Conservation (phyloP, 2,888 invertebrate species). For the Stenodera caucasica region DNA sequence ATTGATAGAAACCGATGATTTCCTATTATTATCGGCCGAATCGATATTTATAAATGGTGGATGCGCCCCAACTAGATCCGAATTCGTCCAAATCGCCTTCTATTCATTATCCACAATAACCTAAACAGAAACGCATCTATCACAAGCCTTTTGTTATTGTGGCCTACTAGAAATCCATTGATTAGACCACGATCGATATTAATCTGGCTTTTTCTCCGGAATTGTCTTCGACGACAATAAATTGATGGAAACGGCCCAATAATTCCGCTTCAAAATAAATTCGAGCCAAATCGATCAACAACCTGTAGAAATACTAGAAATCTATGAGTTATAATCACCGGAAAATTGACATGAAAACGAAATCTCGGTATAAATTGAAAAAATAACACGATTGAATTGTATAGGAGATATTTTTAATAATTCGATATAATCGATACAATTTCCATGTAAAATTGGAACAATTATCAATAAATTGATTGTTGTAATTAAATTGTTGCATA, state of each 20-base stretch:
- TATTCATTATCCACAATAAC: conserved; percentile 22
- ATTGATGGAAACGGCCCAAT: conserved; percentile 12
- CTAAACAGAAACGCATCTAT: conserved; percentile 19
- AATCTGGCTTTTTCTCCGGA: no score
- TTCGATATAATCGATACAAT: no score
- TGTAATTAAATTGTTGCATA: conserved; percentile 38
- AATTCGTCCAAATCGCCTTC: conserved; percentile 11
- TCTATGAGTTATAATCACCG: conserved; percentile 12
- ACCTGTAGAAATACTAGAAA: conserved; percentile 21
- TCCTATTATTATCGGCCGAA: not conserved
- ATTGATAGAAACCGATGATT: not conserved
- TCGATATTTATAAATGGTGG: not conserved
- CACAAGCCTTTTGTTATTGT: conserved; percentile 21
- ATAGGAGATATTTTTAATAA: no score
- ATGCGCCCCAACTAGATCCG: not conserved
- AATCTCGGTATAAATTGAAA: no score
- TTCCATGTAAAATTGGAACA: not conserved
- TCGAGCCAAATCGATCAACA: conserved; percentile 20
- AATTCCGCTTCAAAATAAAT: conserved; percentile 16
- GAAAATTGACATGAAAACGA: not conserved
- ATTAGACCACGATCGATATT: no score
- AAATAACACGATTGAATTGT: no score
- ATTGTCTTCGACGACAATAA: no score
- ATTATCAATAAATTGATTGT: conserved; percentile 31
- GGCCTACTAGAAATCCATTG: conserved; percentile 25